Conservation (phyloP, 2,888 invertebrate genomes). For the Sympetrum striolatum region DNA sequence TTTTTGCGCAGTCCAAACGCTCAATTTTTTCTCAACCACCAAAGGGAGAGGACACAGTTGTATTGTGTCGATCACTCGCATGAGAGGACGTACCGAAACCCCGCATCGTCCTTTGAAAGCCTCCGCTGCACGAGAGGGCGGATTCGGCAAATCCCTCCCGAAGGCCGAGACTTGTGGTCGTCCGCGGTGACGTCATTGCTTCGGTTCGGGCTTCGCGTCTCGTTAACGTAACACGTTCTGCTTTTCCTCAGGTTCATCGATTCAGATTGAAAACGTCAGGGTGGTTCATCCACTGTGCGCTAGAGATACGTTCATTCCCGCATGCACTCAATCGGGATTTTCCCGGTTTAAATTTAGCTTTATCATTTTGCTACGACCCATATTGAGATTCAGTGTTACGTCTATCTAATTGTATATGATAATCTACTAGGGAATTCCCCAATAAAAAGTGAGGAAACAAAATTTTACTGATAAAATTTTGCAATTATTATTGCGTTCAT, state of each 20-base stretch:
- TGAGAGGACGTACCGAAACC: neutral
- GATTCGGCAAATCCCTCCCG: neutral
- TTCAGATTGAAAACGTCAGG: neutral
- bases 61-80: neutral
- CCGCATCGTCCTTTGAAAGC: neutral
- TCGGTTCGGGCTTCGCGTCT: neutral
- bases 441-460: too few species aligned
- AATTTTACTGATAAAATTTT: too few species aligned
- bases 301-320: neutral
- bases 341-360: too few species aligned
- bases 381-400: too few species aligned
- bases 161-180: neutral
- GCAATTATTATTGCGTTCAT: too few species aligned
- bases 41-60: neutral
- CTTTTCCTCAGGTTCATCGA: neutral
- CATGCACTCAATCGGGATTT: too few species aligned
- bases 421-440: too few species aligned
- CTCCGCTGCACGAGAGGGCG: neutral
- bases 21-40: neutral
- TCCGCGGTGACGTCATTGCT: neutral
- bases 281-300: neutral
- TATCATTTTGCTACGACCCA: too few species aligned
- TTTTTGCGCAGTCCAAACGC: neutral
- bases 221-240: neutral
- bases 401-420: too few species aligned